phyloP scores from a whole-genome alignment of 2,888 invertebrate species.

The Incurvaria masculella region DNA sequence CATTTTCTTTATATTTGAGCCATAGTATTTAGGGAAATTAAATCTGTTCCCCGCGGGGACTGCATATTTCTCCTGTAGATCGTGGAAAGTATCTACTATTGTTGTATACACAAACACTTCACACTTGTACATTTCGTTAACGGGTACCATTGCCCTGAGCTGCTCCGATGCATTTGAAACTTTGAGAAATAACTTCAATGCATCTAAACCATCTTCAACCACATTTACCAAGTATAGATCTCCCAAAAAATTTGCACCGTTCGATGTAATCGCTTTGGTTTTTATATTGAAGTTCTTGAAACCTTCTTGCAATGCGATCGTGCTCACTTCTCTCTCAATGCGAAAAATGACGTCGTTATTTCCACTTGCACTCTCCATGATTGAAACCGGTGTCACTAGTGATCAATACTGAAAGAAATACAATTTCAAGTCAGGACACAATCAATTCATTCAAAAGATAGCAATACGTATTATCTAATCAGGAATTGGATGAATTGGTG shows the following conservation, averaged over 20 bases:
- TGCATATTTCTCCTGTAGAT: constrained; percentile 6
- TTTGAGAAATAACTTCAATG: background rate
- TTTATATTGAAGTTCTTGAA: background rate
- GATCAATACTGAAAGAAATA: no score
- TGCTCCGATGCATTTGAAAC: background rate
- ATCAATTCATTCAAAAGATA: no score
- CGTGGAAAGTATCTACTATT: constrained; percentile 4
- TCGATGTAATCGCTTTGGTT: background rate
- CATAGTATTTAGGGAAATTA: constrained; percentile 8
- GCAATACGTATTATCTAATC: no score
- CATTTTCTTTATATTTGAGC: background rate
- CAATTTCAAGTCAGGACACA: no score
- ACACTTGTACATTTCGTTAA: constrained; percentile 4
- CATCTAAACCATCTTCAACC: background rate
- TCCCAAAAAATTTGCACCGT: background rate
- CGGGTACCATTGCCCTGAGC: background rate
- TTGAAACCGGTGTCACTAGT: no score
- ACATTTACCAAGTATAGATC: background rate
- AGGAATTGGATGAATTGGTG: no score
- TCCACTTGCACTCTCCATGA: no score
- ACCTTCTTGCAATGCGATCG: background rate
- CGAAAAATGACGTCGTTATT: no score
- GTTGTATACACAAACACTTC: constrained; percentile 9
- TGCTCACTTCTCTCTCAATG: no score
- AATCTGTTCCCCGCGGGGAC: constrained; percentile 7